These are phyloP conservation scores for Eudasyphora cyanicolor DNA, from an alignment of 2,888 invertebrate species.

Conservation along the genomic window DNA sequence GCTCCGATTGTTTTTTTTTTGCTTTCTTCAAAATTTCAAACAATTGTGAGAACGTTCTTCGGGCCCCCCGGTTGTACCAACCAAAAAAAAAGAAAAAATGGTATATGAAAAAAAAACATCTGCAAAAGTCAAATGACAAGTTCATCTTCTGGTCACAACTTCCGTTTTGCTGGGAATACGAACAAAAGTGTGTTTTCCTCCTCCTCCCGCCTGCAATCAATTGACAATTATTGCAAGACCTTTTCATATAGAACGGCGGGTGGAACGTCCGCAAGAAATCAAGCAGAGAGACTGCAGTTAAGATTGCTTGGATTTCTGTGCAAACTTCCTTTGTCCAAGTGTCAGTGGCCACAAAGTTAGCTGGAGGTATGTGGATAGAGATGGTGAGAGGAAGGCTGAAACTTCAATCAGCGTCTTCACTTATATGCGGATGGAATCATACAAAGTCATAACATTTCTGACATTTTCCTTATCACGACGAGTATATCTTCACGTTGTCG, in stretches of 20 bases:
- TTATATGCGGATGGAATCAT: conserved; percentile 56
- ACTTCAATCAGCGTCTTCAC: conserved; percentile 67
- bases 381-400: too few relatives aligned
- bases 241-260: background rate
- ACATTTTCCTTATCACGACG: conserved; percentile 38
- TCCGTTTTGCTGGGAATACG: conserved; percentile 70
- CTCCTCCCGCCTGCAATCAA: conserved; percentile 65
- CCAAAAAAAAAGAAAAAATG: background rate
- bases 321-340: conserved; percentile 30
- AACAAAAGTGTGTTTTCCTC: conserved; percentile 9
- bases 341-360: background rate
- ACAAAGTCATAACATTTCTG: conserved; percentile 62
- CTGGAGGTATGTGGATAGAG: too few relatives aligned
- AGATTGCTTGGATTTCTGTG: conserved; percentile 30
- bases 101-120: conserved; percentile 43
- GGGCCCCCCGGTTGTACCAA: conserved; percentile 1
- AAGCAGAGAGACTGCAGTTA: conserved; percentile 20
- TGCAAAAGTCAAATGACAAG: conserved; percentile 68
- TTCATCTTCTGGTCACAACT: conserved; percentile 72
- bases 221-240: conserved; percentile 71
- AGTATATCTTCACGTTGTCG: background rate
- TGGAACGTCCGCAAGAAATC: conserved; percentile 37
- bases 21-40: background rate
- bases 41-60: conserved; percentile 63
- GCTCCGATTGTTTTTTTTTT: conserved; percentile 5